phyloP scores from a whole-genome alignment of 1,140 invertebrate genomes.

The Geopemphigus sp. region DNA sequence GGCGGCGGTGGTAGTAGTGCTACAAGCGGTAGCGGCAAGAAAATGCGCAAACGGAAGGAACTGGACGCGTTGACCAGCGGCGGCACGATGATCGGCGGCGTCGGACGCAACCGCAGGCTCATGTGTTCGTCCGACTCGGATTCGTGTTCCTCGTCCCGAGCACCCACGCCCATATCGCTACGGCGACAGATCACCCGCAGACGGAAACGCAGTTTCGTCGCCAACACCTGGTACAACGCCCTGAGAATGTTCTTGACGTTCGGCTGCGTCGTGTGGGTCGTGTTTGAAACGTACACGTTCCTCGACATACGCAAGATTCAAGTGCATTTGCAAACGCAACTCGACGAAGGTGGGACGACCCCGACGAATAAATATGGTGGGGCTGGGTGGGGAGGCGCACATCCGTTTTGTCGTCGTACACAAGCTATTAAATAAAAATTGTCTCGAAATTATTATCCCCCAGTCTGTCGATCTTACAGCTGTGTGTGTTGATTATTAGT shows the following conservation, averaged over 20 bases:
- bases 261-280: conserved; percentile 63
- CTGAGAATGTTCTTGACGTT: conserved; percentile 64
- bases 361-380: no score
- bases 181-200: conserved; percentile 55
- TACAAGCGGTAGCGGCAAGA: conserved; percentile 56
- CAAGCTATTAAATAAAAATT: no score
- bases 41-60: conserved; percentile 62
- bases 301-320: conserved; percentile 68
- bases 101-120: conserved; percentile 12
- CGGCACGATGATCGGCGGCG: not conserved
- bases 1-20: not conserved
- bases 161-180: conserved; percentile 56
- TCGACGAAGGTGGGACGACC: conserved; percentile 63
- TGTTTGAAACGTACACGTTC: conserved; percentile 66
- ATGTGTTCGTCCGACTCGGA: conserved; percentile 53
- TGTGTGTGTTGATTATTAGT: no score
- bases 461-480: no score
- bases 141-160: conserved; percentile 54
- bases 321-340: conserved; percentile 63
- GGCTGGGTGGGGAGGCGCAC: no score
- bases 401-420: no score
- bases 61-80: conserved; percentile 58
- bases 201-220: conserved; percentile 53
- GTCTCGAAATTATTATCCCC: no score
- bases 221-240: conserved; percentile 56